Evolutionary conservation across 2,888 invertebrate species (phyloP).

Genomic region (Lithophane socia): DNA sequence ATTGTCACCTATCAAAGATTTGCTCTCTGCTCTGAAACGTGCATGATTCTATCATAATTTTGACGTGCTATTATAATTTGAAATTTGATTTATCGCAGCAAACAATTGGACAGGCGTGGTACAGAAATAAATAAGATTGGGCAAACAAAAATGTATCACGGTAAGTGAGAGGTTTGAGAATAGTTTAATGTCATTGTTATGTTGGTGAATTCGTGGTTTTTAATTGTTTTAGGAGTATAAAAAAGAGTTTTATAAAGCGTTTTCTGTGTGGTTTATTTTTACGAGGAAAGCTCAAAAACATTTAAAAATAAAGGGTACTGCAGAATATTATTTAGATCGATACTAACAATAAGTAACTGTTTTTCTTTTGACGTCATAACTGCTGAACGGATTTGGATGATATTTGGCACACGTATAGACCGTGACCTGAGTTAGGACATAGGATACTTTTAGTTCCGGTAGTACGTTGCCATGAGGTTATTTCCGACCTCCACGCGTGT

Average conservation of each 20-base stretch:
- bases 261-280: neutral
- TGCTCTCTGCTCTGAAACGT: constrained; percentile 45
- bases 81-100: constrained; percentile 55
- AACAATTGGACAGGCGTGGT: constrained; percentile 36
- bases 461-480: neutral
- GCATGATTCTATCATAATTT: constrained; percentile 58
- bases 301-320: neutral
- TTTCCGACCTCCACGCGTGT: neutral
- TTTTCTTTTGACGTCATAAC: neutral
- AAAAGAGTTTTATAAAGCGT: neutral
- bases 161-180: constrained; percentile 45
- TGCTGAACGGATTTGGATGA: neutral
- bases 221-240: neutral
- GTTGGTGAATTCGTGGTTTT: constrained; percentile 3
- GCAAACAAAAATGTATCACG: constrained; percentile 42
- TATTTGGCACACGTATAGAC: neutral
- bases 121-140: constrained; percentile 48
- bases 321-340: neutral
- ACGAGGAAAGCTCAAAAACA: neutral
- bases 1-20: constrained; percentile 59
- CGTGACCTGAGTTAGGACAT: neutral
- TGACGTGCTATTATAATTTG: constrained; percentile 47
- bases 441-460: neutral
- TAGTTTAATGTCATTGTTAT: constrained; percentile 20
- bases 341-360: neutral